Percentiles rank a stretch among this genome's conserved stretches.
phyloP scores from a whole-genome alignment of 2,113 vertebrate genomes.

The Hoplias malabaricus region DNA sequence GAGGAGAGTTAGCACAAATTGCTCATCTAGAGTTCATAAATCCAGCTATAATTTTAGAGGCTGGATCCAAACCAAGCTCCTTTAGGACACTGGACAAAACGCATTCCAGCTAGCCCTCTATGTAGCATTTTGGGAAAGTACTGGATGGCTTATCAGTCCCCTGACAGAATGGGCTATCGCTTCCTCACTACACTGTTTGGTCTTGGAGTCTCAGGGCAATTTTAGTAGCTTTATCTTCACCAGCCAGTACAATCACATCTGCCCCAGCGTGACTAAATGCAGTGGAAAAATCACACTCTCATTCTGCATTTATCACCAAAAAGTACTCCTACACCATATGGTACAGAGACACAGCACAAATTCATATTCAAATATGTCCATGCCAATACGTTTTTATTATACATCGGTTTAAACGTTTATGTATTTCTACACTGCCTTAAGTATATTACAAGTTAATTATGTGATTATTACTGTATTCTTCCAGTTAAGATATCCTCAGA shows the following conservation, averaged over 20 bases:
- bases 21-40: neutral
- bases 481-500: no score
- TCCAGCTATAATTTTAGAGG: no score
- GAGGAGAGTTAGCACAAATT: neutral
- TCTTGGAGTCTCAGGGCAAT: slow-evolving; percentile 9
- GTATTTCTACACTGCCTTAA: no score
- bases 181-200: neutral
- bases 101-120: neutral
- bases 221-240: neutral
- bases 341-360: neutral
- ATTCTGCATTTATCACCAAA: neutral
- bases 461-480: no score
- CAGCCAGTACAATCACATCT: neutral
- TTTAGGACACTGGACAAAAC: neutral
- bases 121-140: neutral
- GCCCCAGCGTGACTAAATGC: neutral
- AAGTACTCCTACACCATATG: neutral
- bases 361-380: neutral
- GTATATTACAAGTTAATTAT: no score
- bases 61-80: neutral
- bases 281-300: neutral
- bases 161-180: neutral
- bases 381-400: no score
- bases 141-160: neutral
- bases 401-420: no score